A percentile compares a stretch with the other conserved stretches of the same genome.
phyloP scores from a whole-genome alignment of 2,113 vertebrate species.

The Seriola rivoliana region DNA sequence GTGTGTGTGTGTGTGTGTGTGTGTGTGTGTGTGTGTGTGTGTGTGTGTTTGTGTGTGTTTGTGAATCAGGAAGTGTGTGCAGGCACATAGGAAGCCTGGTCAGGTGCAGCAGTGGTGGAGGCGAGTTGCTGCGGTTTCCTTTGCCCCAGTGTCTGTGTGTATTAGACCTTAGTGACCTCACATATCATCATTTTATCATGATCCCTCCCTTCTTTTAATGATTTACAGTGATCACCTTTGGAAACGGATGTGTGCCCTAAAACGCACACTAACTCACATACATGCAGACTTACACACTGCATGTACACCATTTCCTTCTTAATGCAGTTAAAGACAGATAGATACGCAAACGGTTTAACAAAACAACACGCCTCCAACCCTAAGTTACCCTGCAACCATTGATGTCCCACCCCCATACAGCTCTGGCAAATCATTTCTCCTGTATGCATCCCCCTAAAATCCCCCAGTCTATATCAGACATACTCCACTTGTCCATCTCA shows the following conservation, averaged over 20 bases:
- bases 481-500: background rate
- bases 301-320: background rate
- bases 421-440: background rate
- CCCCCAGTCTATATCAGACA: background rate
- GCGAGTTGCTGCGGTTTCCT: constrained; percentile 36
- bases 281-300: background rate
- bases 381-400: too few species aligned
- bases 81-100: constrained; percentile 16
- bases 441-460: background rate
- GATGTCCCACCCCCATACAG: background rate
- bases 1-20: constrained; percentile 5
- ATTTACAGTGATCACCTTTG: constrained; percentile 28
- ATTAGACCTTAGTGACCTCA: constrained; percentile 18
- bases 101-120: constrained; percentile 18
- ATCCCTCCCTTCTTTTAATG: constrained; percentile 1
- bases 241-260: background rate
- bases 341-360: too few species aligned
- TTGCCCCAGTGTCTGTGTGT: background rate
- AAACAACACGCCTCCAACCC: too few species aligned
- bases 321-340: background rate
- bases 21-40: constrained; percentile 21
- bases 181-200: constrained; percentile 12
- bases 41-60: background rate
- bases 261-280: background rate
- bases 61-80: constrained; percentile 18